A percentile compares a stretch with the other conserved stretches of the same genome.
These are phyloP conservation scores for Drosophila infuscata DNA, from an alignment of 2,888 invertebrate genomes.

Conservation along the genomic window DNA sequence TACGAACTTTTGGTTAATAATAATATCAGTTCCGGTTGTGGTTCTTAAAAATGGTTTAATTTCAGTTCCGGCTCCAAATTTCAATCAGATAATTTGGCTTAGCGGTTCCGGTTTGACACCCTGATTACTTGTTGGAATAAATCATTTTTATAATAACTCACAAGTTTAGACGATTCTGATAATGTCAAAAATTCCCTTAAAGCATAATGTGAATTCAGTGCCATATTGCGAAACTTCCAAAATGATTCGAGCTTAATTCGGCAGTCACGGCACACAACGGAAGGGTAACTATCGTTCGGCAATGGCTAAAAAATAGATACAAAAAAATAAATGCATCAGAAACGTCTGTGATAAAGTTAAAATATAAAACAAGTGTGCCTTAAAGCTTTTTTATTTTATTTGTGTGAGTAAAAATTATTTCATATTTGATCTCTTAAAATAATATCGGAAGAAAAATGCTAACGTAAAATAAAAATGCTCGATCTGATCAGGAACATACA, in stretches of 20 bases:
- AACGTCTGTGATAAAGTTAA: background rate
- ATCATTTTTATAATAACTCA: conserved; percentile 34
- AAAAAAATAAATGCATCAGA: background rate
- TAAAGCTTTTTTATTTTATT: background rate
- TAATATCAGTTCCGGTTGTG: background rate
- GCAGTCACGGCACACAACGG: conserved; percentile 91
- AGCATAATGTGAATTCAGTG: conserved; percentile 91
- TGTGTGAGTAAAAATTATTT: background rate
- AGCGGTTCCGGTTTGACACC: background rate
- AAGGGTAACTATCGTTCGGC: conserved; percentile 91
- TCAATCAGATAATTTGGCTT: background rate
- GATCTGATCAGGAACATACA: background rate
- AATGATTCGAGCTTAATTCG: conserved; percentile 91
- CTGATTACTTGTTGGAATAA: background rate
- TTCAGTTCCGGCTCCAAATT: background rate
- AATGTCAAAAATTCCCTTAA: conserved; percentile 91
- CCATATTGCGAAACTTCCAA: conserved; percentile 91
- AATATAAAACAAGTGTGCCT: background rate
- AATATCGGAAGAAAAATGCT: background rate
- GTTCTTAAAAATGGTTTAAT: background rate
- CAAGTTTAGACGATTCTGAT: conserved; percentile 89
- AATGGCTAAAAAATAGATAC: conserved; percentile 82
- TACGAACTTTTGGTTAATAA: background rate
- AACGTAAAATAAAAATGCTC: background rate
- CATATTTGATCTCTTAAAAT: background rate